Conservation (phyloP, 2,113 vertebrate species). For the Columba janthina region DNA sequence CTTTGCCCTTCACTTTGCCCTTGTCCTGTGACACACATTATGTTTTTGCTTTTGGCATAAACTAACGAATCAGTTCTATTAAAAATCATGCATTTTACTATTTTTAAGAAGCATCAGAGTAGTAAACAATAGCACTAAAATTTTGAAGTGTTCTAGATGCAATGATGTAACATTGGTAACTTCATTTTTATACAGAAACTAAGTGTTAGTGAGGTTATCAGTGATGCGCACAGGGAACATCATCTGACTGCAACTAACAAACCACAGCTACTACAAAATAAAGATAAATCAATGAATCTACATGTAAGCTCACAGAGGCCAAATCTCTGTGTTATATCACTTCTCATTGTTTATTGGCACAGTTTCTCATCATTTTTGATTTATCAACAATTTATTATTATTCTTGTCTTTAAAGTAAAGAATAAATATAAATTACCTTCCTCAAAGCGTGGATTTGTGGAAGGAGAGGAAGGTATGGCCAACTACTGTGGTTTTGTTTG, state of each 20-base stretch:
- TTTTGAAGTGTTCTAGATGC: not conserved
- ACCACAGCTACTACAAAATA: not conserved
- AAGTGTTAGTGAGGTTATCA: not conserved
- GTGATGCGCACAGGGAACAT: not conserved
- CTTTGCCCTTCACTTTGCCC: not conserved
- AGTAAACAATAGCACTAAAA: not conserved
- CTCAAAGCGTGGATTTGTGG: not conserved
- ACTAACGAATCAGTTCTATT: not conserved
- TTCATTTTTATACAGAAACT: not conserved
- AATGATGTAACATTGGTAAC: not conserved
- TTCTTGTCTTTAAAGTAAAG: not conserved
- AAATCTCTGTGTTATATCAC: not conserved
- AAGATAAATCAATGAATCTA: not conserved
- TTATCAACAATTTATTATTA: not conserved
- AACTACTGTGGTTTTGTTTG: not conserved
- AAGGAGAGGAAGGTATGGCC: not conserved
- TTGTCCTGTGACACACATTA: not conserved
- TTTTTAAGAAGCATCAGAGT: not conserved
- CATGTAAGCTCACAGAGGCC: not conserved
- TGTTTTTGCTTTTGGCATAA: not conserved
- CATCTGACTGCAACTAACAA: not conserved
- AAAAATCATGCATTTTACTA: not conserved
- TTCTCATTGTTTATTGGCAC: not conserved
- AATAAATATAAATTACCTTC: not conserved
- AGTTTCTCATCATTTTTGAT: not conserved